A percentile compares a stretch with the other conserved stretches of the same genome.
Conservation (phyloP, 2,888 invertebrate genomes). For the Balanococcus diminutus region DNA sequence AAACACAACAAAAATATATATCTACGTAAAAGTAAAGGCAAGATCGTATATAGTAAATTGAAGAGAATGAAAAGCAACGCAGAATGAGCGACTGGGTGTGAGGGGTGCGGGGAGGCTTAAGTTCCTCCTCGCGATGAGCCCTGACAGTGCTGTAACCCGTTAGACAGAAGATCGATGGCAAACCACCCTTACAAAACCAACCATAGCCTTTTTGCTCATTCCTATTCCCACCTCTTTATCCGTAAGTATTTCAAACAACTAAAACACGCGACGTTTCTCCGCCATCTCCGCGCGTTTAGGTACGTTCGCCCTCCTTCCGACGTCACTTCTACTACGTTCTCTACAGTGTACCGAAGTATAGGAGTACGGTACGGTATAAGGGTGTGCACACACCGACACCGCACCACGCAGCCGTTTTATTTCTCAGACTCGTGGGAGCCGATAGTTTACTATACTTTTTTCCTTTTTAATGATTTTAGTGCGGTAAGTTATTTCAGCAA, state of each 20-base stretch:
- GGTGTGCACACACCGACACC: slow-evolving; percentile 45
- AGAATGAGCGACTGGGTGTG: neutral
- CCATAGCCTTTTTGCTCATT: slow-evolving; percentile 46
- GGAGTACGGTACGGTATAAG: neutral
- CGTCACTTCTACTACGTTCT: too few relatives aligned
- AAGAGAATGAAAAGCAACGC: neutral
- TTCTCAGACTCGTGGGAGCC: slow-evolving; percentile 53
- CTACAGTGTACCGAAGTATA: neutral
- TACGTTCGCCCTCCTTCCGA: neutral
- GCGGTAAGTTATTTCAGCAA: slow-evolving; percentile 47
- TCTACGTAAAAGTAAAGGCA: neutral
- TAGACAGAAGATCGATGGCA: slow-evolving; percentile 58
- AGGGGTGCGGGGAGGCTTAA: neutral
- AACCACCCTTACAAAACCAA: slow-evolving; percentile 54
- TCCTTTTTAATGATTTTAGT: slow-evolving; percentile 46
- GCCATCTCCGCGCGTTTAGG: neutral
- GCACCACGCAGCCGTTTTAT: slow-evolving; percentile 51
- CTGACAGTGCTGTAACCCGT: slow-evolving; percentile 56
- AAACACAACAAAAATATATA: neutral
- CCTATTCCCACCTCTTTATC: slow-evolving; percentile 45
- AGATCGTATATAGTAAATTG: neutral
- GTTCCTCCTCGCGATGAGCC: slow-evolving; percentile 41
- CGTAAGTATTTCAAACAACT: slow-evolving; percentile 45
- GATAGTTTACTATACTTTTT: slow-evolving; percentile 33
- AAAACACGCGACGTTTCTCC: slow-evolving; percentile 49